Base-by-base conservation (phyloP, 2,113 vertebrate species). In the Rhinopomastus cyanomelas region DNA sequence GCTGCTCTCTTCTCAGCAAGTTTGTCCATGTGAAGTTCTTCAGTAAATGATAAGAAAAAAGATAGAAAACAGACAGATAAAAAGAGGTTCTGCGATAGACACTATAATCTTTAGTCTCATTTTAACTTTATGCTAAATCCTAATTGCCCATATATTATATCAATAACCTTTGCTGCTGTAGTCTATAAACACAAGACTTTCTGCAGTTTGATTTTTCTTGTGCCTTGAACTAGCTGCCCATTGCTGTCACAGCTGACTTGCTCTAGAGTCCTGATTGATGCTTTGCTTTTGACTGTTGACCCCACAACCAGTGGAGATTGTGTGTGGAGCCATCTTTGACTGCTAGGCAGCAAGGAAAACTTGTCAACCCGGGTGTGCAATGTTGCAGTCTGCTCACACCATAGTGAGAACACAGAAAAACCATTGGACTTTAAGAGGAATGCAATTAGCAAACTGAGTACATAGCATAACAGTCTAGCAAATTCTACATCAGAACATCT, bases 331-430 rank as follows among this genome's bases (percentile, higher is more conserved):
- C 7, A 2, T 26, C 18, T 69, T 48, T 22, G 5, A 25, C 46
- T 32, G 6, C 17, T 1, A 2, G 44, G n/a, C 12, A 34, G 4
- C 6, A 66, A 26, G 9, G 36, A 87, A 66, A 56, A 82, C 5
- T 16, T 1, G 0, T 22, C 26, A 68, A 5, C 34, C 11, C 59
- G 22, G 5, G 9, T 27, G 44, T 17, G 5, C 0, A 2, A 29
- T 17, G 8, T 5, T 55, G 37, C 6, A 51, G 4, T 56, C 30
- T 64, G 17, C 21, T 71, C 6, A 19, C 39, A n/a, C 25, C 0
- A 0, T 8, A 64, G 12, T 29, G 21, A 84, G 6, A 37, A 12
- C 26, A 17, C 11, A 53, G 11, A 46, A 0, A 2, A 51, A 62
- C 4, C 5, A 5, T 56, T 87, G 34, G 11, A 60, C 30, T 39